Conservation (phyloP, 2,113 vertebrate species). For the Sapajus apella region DNA sequence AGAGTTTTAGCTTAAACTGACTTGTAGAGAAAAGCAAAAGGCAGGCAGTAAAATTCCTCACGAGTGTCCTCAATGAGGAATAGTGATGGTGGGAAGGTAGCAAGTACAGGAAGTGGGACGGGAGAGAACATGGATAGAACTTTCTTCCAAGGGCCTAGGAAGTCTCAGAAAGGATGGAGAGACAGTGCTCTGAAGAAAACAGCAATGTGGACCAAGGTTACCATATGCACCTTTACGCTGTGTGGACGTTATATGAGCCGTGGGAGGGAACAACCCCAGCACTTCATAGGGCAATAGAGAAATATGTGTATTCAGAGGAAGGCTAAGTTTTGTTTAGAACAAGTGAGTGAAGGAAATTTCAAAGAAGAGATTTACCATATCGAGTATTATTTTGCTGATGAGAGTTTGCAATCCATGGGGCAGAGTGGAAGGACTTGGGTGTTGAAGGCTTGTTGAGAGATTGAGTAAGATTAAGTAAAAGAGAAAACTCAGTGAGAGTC, state of each 20-base stretch:
- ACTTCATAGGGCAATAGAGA: neutral
- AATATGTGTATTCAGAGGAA: neutral
- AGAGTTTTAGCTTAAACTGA: neutral
- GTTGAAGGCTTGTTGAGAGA: neutral
- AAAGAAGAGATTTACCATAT: neutral
- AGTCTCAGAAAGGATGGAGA: neutral
- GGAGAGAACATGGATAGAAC: too few relatives aligned
- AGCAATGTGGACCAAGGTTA: neutral
- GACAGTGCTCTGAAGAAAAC: neutral
- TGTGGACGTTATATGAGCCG: neutral
- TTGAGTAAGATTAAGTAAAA: neutral
- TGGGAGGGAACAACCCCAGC: too few relatives aligned
- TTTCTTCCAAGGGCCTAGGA: neutral
- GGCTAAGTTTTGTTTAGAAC: neutral
- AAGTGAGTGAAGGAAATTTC: neutral
- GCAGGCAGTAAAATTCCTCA: neutral
- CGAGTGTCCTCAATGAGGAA: neutral
- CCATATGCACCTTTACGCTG: too few relatives aligned
- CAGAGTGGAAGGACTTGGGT: neutral
- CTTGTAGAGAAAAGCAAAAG: neutral
- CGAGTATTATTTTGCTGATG: neutral
- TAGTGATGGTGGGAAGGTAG: neutral
- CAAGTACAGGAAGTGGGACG: neutral
- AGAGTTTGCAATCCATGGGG: neutral
- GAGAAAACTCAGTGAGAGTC: neutral